phyloP scores from a whole-genome alignment of 2,888 invertebrate genomes.

The Anthophora plumipes region DNA sequence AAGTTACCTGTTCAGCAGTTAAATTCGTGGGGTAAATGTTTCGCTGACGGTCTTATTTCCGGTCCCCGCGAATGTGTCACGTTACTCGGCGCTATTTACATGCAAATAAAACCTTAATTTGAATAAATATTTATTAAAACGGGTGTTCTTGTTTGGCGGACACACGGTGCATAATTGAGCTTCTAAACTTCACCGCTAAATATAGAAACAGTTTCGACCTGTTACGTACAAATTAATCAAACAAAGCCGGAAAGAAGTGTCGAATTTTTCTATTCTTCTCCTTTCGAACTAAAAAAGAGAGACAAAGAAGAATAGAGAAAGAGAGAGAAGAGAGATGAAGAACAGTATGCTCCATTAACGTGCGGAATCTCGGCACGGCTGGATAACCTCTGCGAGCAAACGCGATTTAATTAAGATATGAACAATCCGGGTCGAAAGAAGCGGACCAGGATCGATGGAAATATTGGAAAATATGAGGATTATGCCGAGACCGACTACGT shows the following conservation, averaged over 20 bases:
- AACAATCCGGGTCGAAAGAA: conserved; percentile 64
- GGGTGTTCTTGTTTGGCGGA: not conserved
- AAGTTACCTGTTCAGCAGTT: conserved; percentile 28
- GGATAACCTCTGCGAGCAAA: conserved; percentile 41
- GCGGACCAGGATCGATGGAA: conserved; percentile 61
- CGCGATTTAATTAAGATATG: conserved; percentile 76
- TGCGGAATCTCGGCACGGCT: conserved; percentile 61
- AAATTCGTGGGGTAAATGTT: conserved; percentile 15
- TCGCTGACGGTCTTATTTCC: conserved; percentile 31
- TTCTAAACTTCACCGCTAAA: not conserved
- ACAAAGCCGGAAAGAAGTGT: no score
- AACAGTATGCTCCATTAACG: conserved; percentile 42
- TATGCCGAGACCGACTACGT: conserved; percentile 47
- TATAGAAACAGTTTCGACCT: not conserved
- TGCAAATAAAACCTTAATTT: conserved; percentile 40
- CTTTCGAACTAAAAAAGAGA: not conserved
- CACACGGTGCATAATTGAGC: no score
- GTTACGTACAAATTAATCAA: not conserved
- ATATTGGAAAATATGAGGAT: conserved; percentile 71
- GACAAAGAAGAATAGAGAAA: not conserved
- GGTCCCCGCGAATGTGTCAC: not conserved
- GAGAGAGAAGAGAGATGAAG: no score
- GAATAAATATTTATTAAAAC: conserved; percentile 49
- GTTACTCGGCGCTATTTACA: conserved; percentile 23
- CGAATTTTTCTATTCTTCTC: not conserved